Percentiles rank a stretch among this genome's conserved stretches.
Conservation (phyloP, 1,140 invertebrate genomes). For the Dysdera silvatica region DNA sequence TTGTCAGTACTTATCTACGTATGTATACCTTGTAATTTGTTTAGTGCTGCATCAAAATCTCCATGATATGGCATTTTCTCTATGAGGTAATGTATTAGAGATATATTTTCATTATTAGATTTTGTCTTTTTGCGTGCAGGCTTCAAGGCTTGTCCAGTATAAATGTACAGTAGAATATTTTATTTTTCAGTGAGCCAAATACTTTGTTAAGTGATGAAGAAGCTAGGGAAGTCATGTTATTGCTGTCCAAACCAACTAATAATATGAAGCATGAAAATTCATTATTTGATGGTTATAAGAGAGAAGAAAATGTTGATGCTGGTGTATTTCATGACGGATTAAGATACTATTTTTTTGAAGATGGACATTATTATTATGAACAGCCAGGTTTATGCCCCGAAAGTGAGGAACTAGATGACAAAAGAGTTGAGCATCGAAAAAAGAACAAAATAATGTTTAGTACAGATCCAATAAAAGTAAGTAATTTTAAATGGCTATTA, state of each 20-base stretch:
- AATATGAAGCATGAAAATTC: constrained; percentile 8
- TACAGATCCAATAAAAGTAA: constrained; percentile 64
- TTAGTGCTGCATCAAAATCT: no score
- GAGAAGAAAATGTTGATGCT: background rate
- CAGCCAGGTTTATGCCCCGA: constrained; percentile 58
- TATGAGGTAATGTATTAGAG: no score
- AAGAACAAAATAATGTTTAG: constrained; percentile 80
- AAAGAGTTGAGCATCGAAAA: constrained; percentile 59
- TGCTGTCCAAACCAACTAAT: constrained; percentile 54
- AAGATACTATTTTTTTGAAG: constrained; percentile 47
- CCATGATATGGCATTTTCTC: no score
- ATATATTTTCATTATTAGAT: no score
- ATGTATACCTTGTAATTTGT: no score
- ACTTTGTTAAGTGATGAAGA: constrained; percentile 72
- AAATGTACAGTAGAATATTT: no score
- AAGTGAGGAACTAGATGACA: constrained; percentile 36
- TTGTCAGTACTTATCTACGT: no score
- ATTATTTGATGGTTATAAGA: background rate
- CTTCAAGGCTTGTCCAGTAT: no score
- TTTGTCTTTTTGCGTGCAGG: no score
- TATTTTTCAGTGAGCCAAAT: constrained; percentile 51
- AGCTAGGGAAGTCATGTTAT: constrained; percentile 69
- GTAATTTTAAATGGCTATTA: constrained; percentile 11
- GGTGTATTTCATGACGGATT: constrained; percentile 29
- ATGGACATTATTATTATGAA: constrained; percentile 90